Evolutionary conservation across 1,140 invertebrate species (phyloP).

Genomic region (Ceratina japonica): DNA sequence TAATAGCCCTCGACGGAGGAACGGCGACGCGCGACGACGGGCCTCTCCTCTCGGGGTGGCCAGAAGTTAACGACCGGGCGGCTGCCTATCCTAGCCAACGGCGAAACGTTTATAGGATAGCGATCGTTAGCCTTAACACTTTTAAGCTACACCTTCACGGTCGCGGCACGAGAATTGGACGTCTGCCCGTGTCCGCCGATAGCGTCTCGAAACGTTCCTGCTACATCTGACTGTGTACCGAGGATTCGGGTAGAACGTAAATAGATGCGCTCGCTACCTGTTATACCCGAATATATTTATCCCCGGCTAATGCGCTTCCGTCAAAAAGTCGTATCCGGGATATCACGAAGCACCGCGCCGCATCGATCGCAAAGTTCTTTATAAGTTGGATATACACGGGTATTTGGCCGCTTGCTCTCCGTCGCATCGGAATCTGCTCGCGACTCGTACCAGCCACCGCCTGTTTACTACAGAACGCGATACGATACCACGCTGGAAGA

Average conservation of each 20-base stretch:
- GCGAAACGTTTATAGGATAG: slow-evolving; percentile 21
- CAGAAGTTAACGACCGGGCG: slow-evolving; percentile 41
- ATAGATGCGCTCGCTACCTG: not conserved
- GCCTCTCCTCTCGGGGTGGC: not conserved
- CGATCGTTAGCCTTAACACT: slow-evolving; percentile 54
- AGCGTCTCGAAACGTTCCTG: slow-evolving; percentile 20
- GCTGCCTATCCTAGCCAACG: not conserved
- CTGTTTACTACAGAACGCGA: not conserved
- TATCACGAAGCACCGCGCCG: not conserved
- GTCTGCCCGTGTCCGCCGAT: slow-evolving; percentile 49
- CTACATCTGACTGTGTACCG: not conserved
- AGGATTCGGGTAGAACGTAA: too few species aligned
- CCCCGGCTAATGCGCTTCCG: slow-evolving; percentile 38
- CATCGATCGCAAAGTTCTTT: slow-evolving; percentile 35
- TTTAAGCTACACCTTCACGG: slow-evolving; percentile 50
- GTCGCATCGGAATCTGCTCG: not conserved
- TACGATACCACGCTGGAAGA: not conserved
- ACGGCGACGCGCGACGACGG: not conserved
- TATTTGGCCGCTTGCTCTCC: not conserved
- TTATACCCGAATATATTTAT: slow-evolving; percentile 37
- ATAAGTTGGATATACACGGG: slow-evolving; percentile 5
- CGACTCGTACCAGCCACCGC: not conserved
- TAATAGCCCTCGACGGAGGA: not conserved
- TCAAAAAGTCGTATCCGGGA: slow-evolving; percentile 9
- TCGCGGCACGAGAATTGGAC: slow-evolving; percentile 53